Evolutionary conservation across 2,113 vertebrate species (phyloP).

Genomic region (Pseudolaguvia tuberculata): DNA sequence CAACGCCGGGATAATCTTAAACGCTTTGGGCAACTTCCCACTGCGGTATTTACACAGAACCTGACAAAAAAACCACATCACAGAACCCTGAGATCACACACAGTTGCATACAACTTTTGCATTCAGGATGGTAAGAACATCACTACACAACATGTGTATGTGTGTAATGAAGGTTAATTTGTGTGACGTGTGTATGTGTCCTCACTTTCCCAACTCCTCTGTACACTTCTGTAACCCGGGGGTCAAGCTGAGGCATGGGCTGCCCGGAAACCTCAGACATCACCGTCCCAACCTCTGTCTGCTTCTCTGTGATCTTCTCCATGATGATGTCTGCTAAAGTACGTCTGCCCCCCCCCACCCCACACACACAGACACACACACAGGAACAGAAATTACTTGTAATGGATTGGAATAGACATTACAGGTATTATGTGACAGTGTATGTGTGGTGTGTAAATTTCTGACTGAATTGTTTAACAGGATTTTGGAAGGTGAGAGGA

Average conservation of each 20-base stretch:
- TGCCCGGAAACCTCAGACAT: slow-evolving; percentile 84
- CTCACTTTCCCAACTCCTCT: slow-evolving; percentile 84
- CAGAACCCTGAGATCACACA: neutral
- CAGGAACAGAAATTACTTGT: neutral
- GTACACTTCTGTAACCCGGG: slow-evolving; percentile 87
- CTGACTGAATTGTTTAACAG: no score
- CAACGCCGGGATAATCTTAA: slow-evolving; percentile 93
- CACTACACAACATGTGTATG: no score
- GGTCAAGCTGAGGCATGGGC: slow-evolving; percentile 84
- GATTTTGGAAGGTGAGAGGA: no score
- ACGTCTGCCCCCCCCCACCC: no score
- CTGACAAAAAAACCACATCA: slow-evolving; percentile 55
- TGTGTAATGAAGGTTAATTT: neutral
- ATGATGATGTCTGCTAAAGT: slow-evolving; percentile 94
- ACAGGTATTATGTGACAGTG: neutral
- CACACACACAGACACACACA: slow-evolving; percentile 26
- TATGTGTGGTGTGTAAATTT: neutral
- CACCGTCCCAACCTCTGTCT: slow-evolving; percentile 87
- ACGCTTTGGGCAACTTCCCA: slow-evolving; percentile 93
- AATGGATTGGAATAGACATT: neutral
- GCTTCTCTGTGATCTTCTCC: slow-evolving; percentile 97
- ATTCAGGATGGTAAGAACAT: no score
- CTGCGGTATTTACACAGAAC: slow-evolving; percentile 91
- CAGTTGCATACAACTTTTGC: no score
- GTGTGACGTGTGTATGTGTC: neutral